Percentiles rank a stretch among this genome's conserved stretches.
Conservation (phyloP, 1,140 invertebrate species). For the Tribolium madens region DNA sequence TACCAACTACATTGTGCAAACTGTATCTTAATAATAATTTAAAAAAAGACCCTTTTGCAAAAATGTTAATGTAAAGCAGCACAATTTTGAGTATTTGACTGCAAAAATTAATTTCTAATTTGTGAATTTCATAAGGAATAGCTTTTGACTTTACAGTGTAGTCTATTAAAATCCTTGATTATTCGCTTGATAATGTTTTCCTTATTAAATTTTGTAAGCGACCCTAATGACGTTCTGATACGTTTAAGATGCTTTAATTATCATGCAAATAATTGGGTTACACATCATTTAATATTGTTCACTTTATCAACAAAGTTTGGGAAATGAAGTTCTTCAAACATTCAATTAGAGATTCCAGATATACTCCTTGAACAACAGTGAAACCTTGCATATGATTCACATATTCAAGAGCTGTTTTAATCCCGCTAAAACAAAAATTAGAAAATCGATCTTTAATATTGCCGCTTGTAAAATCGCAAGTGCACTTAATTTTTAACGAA, state of each 20-base stretch:
- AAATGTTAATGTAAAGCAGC: no score
- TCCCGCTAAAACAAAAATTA: slow-evolving; percentile 16
- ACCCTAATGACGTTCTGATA: slow-evolving; percentile 59
- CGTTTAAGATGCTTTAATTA: slow-evolving; percentile 58
- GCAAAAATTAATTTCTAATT: neutral
- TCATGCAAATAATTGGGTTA: slow-evolving; percentile 58
- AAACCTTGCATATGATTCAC: neutral
- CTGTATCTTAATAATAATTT: no score
- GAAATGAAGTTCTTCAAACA: slow-evolving; percentile 26
- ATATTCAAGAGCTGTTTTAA: neutral
- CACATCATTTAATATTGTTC: slow-evolving; percentile 56
- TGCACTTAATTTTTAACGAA: slow-evolving; percentile 43
- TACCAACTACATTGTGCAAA: neutral
- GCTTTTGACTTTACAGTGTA: slow-evolving; percentile 49
- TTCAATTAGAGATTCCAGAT: neutral
- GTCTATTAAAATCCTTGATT: slow-evolving; percentile 52
- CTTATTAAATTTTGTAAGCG: slow-evolving; percentile 60
- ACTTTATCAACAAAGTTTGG: slow-evolving; percentile 55
- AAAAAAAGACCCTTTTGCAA: no score
- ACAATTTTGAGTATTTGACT: neutral
- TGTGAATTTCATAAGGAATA: neutral
- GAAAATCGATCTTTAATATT: slow-evolving; percentile 34
- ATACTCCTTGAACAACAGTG: neutral
- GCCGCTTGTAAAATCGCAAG: slow-evolving; percentile 33
- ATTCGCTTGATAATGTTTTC: slow-evolving; percentile 58